Conservation (phyloP, 92 coral and sea anemone genomes). For the Desmophyllum pertusum region DNA sequence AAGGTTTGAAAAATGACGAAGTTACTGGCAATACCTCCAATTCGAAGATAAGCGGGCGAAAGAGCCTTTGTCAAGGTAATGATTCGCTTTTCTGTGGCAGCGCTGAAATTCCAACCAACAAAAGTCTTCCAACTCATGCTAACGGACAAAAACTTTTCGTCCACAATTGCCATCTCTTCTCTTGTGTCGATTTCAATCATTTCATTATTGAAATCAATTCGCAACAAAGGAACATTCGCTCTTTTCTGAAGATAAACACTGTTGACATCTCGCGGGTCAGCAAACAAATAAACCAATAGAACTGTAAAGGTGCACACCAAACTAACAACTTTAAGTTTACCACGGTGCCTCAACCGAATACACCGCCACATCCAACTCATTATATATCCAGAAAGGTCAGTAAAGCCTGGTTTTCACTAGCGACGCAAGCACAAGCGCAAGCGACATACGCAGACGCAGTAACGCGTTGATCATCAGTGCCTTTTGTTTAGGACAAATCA, state of each 20-base stretch:
- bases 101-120: conserved; percentile 68
- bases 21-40: conserved; percentile 85
- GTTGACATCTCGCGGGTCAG: background rate
- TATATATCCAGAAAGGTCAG: no score
- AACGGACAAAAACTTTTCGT: conserved; percentile 75
- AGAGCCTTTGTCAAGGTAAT: conserved; percentile 74
- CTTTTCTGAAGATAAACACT: no score
- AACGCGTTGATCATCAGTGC: no score
- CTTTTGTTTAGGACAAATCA: no score
- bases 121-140: conserved; percentile 60
- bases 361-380: background rate
- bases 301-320: background rate
- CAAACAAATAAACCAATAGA: background rate
- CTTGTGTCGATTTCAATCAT: conserved; percentile 6
- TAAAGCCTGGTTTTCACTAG: no score
- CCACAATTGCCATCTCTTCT: conserved; percentile 52
- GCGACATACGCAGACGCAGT: no score
- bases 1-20: conserved; percentile 54
- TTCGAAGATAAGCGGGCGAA: conserved; percentile 74
- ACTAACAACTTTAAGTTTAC: background rate
- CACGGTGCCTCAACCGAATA: background rate
- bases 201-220: background rate
- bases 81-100: conserved; percentile 47
- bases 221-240: background rate
- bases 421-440: no score